Percentiles rank a stretch among this genome's conserved stretches.
These are phyloP conservation scores for Echiichthys vipera DNA, from an alignment of 2,797 vertebrate species.

Conservation along the genomic window DNA sequence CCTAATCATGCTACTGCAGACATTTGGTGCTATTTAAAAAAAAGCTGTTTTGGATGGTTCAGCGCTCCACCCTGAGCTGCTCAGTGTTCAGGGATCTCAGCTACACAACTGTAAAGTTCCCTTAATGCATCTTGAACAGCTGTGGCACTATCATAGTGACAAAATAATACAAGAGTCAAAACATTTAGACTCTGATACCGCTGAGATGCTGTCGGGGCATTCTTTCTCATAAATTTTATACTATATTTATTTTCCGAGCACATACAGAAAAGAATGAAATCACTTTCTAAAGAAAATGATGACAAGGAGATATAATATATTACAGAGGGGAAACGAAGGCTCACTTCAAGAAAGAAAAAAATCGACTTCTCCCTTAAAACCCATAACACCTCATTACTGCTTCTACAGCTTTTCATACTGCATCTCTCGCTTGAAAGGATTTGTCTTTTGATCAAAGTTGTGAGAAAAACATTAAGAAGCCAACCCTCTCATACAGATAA, in stretches of 20 bases:
- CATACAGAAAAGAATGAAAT: neutral
- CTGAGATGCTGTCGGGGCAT: conserved; percentile 20
- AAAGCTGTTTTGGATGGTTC: too few relatives aligned
- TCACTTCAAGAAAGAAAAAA: neutral
- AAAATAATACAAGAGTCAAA: too few relatives aligned
- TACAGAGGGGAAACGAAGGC: neutral
- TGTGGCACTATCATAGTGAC: too few relatives aligned
- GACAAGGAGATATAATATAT: neutral
- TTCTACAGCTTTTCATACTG: neutral
- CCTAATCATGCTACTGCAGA: too few relatives aligned
- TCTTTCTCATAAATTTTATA: neutral
- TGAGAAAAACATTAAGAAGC: conserved; percentile 10
- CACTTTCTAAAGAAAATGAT: conserved; percentile 1
- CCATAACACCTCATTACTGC: conserved; percentile 27
- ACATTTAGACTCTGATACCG: neutral
- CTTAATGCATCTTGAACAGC: too few relatives aligned
- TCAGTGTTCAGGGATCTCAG: too few relatives aligned
- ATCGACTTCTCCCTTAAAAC: neutral
- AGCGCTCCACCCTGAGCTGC: too few relatives aligned
- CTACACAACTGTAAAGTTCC: too few relatives aligned
- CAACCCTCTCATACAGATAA: neutral
- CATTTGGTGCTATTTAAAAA: too few relatives aligned
- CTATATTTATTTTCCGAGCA: conserved; percentile 8
- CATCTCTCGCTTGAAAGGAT: conserved; percentile 10
- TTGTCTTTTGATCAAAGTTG: conserved; percentile 34